Base-by-base conservation (phyloP, 2,888 invertebrate genomes). In the Idaea aversata region DNA sequence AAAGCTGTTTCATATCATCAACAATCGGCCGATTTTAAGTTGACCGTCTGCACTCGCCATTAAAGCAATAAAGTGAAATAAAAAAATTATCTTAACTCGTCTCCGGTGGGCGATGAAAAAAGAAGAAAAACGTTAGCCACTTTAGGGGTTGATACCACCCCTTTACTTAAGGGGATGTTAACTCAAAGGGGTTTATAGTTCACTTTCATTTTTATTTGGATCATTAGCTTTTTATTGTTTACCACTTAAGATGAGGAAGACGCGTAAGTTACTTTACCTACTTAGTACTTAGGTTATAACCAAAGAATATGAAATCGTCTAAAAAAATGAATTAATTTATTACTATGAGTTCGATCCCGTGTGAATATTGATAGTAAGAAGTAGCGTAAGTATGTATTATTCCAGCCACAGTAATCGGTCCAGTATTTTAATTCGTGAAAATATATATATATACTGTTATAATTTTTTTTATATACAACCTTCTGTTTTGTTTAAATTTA, bases 51-150 rank as follows among this genome's bases (percentile, higher is more conserved):
- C 47, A 10, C 7, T 47, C 0, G 47, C 47, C 10, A 2, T 47
- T 88, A 88, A 86, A 87, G 86, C 85, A 88, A 90, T 91, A 90
- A 90, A 91, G 83, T 87, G 88, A 87, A 13, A 47, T 47, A 47
- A 47, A 47, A 47, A 47, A 25, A 90, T 91, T 89, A 89, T 91
- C 89, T 87, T 80, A 75, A 69, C 71, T 74, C 76, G 81, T 83
- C 86, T 82, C 82, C 78, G 77, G 79, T 77, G 81, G 77, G 80
- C 76, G 78, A 80, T 83, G 80, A 77, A 79, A 82, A 78, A 80
- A 80, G 82, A 66, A 70, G 63, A 68, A 74, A 70, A 73, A 73
- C 65, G 72, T 73, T 68, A 36, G 7, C 57, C 25, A 58, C 59
- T 60, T 67, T 59, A 61, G 65, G 67, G 72, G 57, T 69, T 71